Base-by-base conservation (phyloP, 2,797 vertebrate genomes). In the Phataginus tricuspis region DNA sequence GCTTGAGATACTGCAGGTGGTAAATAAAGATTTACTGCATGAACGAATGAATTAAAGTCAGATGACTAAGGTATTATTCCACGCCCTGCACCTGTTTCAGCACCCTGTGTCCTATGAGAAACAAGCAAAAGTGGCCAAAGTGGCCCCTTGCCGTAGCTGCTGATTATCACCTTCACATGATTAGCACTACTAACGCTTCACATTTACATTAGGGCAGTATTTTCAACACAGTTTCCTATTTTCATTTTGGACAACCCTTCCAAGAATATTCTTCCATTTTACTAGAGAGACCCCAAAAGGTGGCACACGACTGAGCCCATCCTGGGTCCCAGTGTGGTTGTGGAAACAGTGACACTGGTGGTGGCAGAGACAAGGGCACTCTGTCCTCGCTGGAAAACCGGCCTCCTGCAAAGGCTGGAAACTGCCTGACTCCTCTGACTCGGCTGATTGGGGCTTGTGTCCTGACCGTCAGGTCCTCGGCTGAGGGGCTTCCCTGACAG, bases 171-270 rank as follows among this genome's bases (percentile, higher is more conserved):
- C 68, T 27, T 29, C 49, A 27, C 71, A 71, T 5, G 31, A 85
- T 39, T 64, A 75, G 16, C 31, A 55, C 29, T 39, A 34, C 11
- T 74, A 71, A n/a, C 12, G 57, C 51, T 89, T 96, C 61, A 49
- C 21, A 61, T 91, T 91, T 75, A 77, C 19, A 49, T 66, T 42
- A 63, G 31, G 25, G 59, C 63, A 74, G 55, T 55, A 59, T 59
- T 95, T 95, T 83, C 71, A 7, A 31, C 37, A 79, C n/a, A 63
- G 29, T 45, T 90, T 94, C 42, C 61, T 53, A 14, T 34, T 86
- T 97, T 96, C 92, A 96, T 95, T 97, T 92, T 66, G 61, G 57
- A 68, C 7, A 14, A 90, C 18, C n/a, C 23, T 57, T 45, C 66
- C 31, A 93, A 57, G 86, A 84, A 90, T 59, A 45, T 68, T 49